Percentiles rank a stretch among this genome's conserved stretches.
These are phyloP conservation scores for Chrysemys picta DNA, from an alignment of 2,113 vertebrate species.

Conservation along the genomic window DNA sequence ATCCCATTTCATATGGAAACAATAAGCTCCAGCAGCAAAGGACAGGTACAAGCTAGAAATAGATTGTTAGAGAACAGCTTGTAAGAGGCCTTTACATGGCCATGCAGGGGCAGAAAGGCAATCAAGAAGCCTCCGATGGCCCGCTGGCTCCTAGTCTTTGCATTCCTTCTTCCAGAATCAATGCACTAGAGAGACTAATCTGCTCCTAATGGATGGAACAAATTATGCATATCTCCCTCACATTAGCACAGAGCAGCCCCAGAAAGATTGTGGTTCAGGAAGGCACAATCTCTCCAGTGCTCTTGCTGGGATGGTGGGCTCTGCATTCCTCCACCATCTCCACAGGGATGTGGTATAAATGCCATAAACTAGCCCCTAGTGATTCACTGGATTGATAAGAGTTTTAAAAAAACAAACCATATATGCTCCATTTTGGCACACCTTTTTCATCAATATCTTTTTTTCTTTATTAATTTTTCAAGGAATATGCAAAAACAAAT, in stretches of 20 bases:
- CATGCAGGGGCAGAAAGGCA: neutral
- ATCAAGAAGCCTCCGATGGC: neutral
- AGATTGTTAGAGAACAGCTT: neutral
- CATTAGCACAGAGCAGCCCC: neutral
- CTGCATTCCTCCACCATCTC: neutral
- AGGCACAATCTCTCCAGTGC: neutral
- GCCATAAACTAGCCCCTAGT: neutral
- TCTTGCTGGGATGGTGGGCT: neutral
- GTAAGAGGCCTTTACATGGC: neutral
- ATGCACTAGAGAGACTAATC: neutral
- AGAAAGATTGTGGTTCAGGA: neutral
- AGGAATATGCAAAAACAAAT: neutral
- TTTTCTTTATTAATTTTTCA: neutral
- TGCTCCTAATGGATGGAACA: neutral
- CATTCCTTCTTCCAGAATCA: accelerated
- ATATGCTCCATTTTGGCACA: neutral
- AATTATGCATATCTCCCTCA: neutral
- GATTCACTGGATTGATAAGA: neutral
- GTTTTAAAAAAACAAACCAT: neutral
- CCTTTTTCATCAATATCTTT: neutral
- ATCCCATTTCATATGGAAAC: neutral
- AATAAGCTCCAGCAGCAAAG: neutral
- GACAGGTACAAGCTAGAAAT: neutral
- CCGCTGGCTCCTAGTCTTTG: neutral
- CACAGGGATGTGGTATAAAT: neutral